A percentile compares a stretch with the other conserved stretches of the same genome.
Evolutionary conservation across 2,888 invertebrate species (phyloP).

Genomic region (Hypsopygia costalis): DNA sequence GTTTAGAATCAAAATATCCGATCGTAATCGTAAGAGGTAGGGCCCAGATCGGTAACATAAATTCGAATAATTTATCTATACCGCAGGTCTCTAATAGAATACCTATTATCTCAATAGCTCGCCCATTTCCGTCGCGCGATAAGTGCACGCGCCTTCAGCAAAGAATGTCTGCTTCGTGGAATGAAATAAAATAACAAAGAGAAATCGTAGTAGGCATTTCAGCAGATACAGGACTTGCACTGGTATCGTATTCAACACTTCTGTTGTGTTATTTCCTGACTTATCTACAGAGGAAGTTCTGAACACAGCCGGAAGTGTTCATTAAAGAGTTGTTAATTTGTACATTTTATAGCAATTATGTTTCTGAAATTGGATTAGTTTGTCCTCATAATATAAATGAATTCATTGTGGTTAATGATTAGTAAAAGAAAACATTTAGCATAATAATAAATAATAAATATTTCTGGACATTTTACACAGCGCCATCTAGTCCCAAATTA

Average conservation of each 20-base stretch:
- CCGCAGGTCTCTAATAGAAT: conserved; percentile 28
- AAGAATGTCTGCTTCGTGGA: conserved; percentile 6
- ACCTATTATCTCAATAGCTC: conserved; percentile 35
- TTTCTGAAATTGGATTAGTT: not conserved
- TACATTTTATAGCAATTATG: not conserved
- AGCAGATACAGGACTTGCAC: conserved; percentile 1
- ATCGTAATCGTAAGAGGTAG: no score
- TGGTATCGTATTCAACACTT: not conserved
- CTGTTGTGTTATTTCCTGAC: not conserved
- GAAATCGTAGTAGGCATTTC: conserved; percentile 2
- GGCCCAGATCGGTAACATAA: no score
- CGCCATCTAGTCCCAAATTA: no score
- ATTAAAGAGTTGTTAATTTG: not conserved
- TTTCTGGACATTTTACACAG: no score
- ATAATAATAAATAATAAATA: no score
- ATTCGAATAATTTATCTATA: conserved; percentile 25
- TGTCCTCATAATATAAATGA: no score
- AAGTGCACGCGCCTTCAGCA: conserved; percentile 23
- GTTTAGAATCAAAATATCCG: no score
- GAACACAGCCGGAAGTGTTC: not conserved
- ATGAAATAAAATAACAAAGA: conserved; percentile 8
- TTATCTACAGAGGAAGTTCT: not conserved
- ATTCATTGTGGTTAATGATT: no score
- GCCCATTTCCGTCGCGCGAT: conserved; percentile 42
- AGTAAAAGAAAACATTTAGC: no score